Conservation (phyloP, 64 coral and sea anemone genomes). For the Orbicella faveolata region DNA sequence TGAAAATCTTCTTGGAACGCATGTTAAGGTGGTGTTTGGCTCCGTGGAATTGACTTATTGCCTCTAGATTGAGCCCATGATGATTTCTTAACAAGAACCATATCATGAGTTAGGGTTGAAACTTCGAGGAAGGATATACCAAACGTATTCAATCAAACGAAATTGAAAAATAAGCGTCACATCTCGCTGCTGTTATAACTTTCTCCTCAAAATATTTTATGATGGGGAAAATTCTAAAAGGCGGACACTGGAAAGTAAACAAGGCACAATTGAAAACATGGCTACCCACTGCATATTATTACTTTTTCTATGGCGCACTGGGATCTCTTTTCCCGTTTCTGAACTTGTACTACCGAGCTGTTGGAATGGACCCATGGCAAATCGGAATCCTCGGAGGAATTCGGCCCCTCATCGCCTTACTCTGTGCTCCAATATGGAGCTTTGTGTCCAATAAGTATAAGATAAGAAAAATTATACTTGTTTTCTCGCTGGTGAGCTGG, state of each 20-base stretch:
- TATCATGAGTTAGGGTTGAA: neutral
- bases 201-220: neutral
- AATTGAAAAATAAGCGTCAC: neutral
- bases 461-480: slow-evolving; percentile 65
- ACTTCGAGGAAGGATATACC: neutral
- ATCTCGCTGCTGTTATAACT: neutral
- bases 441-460: slow-evolving; percentile 69
- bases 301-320: slow-evolving; percentile 80
- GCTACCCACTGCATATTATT: slow-evolving; percentile 79
- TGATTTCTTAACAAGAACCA: neutral
- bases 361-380: slow-evolving; percentile 83
- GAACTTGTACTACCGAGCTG: slow-evolving; percentile 73
- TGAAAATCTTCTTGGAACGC: neutral
- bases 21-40: neutral
- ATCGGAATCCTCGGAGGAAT: slow-evolving; percentile 88
- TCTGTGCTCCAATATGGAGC: slow-evolving; percentile 83
- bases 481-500: slow-evolving; percentile 69
- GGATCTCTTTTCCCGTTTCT: slow-evolving; percentile 81
- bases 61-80: neutral
- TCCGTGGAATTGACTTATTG: neutral
- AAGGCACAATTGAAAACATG: slow-evolving; percentile 66
- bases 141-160: neutral
- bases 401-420: slow-evolving; percentile 67
- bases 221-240: slow-evolving; percentile 19
- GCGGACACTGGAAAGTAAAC: slow-evolving; percentile 69